Base-by-base conservation (phyloP, 2,113 vertebrate genomes). In the Istiophorus platypterus region DNA sequence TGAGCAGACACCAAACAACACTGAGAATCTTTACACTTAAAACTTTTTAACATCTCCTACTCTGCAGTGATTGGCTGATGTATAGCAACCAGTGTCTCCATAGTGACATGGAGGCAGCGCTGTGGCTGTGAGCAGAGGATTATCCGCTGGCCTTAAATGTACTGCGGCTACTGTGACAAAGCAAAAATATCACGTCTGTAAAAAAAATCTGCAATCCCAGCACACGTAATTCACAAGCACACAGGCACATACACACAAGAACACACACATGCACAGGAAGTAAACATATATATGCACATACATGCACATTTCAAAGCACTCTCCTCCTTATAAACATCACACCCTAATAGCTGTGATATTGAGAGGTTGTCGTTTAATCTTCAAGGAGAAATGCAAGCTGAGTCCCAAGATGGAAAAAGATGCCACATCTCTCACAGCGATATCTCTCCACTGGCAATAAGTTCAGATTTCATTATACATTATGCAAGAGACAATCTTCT, bases 401-500 rank as follows among this genome's bases (percentile, higher is more conserved):
- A 86, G 86, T 77, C 84, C 72, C 20, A 47, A 85, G 72, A 91
- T 85, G 81, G 65, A 78, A 86, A 77, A 84, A 72, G 27, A 77
- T 62, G 76, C 72, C 78, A 72, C 80, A 64, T 82, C 77, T 81
- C 68, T 73, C 70, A 45, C 58, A 78, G 81, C 82, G 82, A 91
- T 91, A 86, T 87, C 86, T 80, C 80, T 74, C 76, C 73, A 62
- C 80, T 76, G 66, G 78, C 85, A 88, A 91, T 91, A 89, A 91
- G 76, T 81, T 83, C 61, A 88, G 84, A 91, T 92, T 92, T 89
- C 83, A 90, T 91, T 88, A 90, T 94, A 78, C 89, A 93, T 92
- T 90, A 92, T 91, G 87, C 89, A 93, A 84, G 85, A 87, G 88
- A 83, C 88, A 91, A 94, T 93, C 86, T 93, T 82, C 72, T n/a